Base-by-base conservation (phyloP, 2,888 invertebrate genomes). In the Oegoconia quadripuncta region DNA sequence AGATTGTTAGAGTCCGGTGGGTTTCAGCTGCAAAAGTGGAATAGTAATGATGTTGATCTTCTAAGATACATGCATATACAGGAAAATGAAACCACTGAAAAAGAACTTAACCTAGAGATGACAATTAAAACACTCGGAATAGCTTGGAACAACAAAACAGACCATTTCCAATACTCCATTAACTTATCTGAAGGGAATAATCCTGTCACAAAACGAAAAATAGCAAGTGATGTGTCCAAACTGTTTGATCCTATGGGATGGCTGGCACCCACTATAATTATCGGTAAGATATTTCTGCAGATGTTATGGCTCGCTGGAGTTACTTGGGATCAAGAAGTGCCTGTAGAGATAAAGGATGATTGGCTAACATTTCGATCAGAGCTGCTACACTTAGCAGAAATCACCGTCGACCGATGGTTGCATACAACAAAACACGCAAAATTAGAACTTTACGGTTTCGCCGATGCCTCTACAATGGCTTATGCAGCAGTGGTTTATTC, bases 191-290 rank as follows among this genome's bases (percentile, higher is more conserved):
- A 3, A 28, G 14, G 3, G 5, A 0, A 45, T 58, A 3, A 39
- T 41, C 2, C 26, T 39, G 3, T 48, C 18, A 52, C 52, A 15
- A 58, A 55, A 39, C 35, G 51, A 33, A 37, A 11, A 11, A 41
- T 52, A 3, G 37, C 50, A 1, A 34, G 44, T 0, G 49, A 52
- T 6, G 44, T 50, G 3, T 17, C 44, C 1, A 34, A 42, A 1
- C 16, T 52, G 1, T 55, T 41, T 14, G 52, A 55, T 35, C 54
- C 48, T 0, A n/a, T 55, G 5, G 55, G 55, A 2, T 53, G 49
- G 52, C 25, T 51, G 25, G 48, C 48, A 12, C 48, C 52, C 8
- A 12, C 16, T 6, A 44, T 46, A 1, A 39, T 47, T 6, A 16
- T 25, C 18, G 47, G 44, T 5, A 53, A 50, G 22, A 27, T 44